phyloP scores from a whole-genome alignment of 1,140 invertebrate genomes.

The Lepeophtheirus salmonis region DNA sequence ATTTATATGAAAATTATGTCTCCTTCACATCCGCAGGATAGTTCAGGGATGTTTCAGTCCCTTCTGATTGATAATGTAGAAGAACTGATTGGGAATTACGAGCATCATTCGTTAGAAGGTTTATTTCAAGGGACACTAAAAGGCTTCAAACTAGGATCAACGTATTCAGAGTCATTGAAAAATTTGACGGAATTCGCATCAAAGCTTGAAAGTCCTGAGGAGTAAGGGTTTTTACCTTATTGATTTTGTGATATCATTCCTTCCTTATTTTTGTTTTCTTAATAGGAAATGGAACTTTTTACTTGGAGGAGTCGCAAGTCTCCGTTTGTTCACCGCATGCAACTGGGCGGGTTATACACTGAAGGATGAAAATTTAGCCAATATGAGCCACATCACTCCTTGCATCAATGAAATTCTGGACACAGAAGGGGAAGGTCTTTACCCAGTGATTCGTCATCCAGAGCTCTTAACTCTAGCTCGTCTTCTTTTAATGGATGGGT shows the following conservation, averaged over 20 bases:
- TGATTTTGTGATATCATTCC: not conserved
- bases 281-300: not conserved
- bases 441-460: not conserved
- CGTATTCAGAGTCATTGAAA: not conserved
- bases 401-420: not conserved
- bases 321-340: not conserved
- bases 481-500: not conserved
- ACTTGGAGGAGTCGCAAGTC: not conserved
- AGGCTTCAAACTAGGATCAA: not conserved
- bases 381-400: not conserved
- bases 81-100: too few relatives aligned
- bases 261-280: not conserved
- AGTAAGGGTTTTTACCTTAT: not conserved
- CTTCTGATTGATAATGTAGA: too few relatives aligned
- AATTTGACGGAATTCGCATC: not conserved
- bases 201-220: not conserved
- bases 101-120: too few relatives aligned
- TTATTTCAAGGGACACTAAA: not conserved
- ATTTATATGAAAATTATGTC: too few relatives aligned
- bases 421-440: constrained; percentile 1
- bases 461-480: not conserved
- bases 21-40: too few relatives aligned
- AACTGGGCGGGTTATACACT: constrained; percentile 5
- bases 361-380: not conserved
- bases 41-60: too few relatives aligned